phyloP scores from a whole-genome alignment of 1,140 invertebrate species.

The Panonychus citri region DNA sequence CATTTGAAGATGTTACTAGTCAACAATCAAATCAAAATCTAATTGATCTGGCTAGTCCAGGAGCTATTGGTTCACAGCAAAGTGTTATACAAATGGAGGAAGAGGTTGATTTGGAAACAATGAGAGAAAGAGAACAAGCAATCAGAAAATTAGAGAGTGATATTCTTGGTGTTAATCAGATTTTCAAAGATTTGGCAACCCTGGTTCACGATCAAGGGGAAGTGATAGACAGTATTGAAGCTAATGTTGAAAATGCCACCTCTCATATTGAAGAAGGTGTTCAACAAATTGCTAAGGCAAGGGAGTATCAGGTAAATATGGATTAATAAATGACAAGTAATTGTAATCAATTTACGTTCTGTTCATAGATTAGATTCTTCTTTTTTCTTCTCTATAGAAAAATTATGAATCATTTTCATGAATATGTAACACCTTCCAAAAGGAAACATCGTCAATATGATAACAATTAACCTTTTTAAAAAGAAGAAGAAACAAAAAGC shows the following conservation, averaged over 20 bases:
- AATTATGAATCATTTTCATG: background rate
- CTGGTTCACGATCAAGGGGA: slow-evolving; percentile 94
- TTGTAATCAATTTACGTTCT: background rate
- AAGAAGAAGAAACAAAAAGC: too few relatives aligned
- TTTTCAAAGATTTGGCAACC: slow-evolving; percentile 88
- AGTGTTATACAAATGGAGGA: slow-evolving; percentile 50
- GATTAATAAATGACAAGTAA: background rate
- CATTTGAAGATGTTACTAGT: slow-evolving; percentile 16
- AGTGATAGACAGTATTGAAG: slow-evolving; percentile 86
- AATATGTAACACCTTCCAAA: background rate
- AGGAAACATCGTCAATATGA: too few relatives aligned
- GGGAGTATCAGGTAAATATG: slow-evolving; percentile 42
- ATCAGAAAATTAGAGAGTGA: slow-evolving; percentile 71
- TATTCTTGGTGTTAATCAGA: slow-evolving; percentile 87
- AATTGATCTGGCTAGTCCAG: slow-evolving; percentile 29
- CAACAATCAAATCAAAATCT: slow-evolving; percentile 20
- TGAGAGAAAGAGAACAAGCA: slow-evolving; percentile 71
- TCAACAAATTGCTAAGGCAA: slow-evolving; percentile 52
- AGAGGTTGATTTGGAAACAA: slow-evolving; percentile 53
- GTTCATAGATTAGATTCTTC: background rate
- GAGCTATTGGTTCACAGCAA: slow-evolving; percentile 13
- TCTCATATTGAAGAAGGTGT: slow-evolving; percentile 59
- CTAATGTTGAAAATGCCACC: slow-evolving; percentile 70
- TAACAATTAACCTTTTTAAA: too few relatives aligned
- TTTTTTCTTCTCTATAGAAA: background rate